Evolutionary conservation across 2,113 vertebrate species (phyloP).

Genomic region (Microcebus murinus): DNA sequence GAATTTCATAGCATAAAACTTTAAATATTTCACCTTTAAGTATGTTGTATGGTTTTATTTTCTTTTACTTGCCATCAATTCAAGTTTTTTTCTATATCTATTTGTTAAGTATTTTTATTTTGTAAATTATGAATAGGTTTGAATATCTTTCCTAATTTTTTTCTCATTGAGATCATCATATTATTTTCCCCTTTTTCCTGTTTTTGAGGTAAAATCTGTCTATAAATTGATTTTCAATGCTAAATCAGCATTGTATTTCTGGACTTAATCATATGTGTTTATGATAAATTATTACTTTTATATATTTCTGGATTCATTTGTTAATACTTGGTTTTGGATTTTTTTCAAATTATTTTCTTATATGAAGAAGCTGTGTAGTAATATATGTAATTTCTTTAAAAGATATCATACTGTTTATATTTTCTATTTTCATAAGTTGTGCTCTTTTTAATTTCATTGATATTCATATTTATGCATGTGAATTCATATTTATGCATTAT

Average conservation of each 20-base stretch:
- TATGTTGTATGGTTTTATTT: neutral
- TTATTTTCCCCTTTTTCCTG: neutral
- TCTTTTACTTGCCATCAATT: neutral
- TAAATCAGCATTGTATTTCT: neutral
- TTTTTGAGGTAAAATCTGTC: neutral
- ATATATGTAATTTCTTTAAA: too few relatives aligned
- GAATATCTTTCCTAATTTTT: neutral
- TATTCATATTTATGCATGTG: too few relatives aligned
- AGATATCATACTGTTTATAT: too few relatives aligned
- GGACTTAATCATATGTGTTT: neutral
- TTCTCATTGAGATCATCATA: neutral
- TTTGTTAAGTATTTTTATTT: neutral
- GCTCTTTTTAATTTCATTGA: too few relatives aligned
- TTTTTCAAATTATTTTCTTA: too few relatives aligned
- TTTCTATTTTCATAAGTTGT: too few relatives aligned
- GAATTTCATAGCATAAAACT: neutral
- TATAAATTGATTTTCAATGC: neutral
- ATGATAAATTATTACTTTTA: neutral
- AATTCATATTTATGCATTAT: too few relatives aligned
- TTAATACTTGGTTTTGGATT: too few relatives aligned
- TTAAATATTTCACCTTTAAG: neutral
- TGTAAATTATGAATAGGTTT: neutral
- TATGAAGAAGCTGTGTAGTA: too few relatives aligned
- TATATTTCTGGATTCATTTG: too few relatives aligned
- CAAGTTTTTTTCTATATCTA: neutral